Base-by-base conservation (phyloP, 2,797 vertebrate genomes). In the Buceros bicornis region DNA sequence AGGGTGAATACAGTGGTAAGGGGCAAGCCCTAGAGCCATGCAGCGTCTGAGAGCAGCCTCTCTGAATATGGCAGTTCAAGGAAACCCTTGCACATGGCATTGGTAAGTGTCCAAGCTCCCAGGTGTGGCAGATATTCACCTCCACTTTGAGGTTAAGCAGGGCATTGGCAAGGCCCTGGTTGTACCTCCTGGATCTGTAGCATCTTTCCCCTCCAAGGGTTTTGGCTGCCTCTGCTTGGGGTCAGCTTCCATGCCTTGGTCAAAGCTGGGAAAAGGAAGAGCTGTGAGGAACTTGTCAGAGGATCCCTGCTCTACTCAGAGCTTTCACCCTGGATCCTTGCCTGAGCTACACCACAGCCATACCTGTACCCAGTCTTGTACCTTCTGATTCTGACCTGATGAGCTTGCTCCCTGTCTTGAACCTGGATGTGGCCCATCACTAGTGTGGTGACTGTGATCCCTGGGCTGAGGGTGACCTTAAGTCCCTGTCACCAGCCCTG, bases 401-500 rank as follows among this genome's bases (percentile, higher is more conserved):
- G 7, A 60, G 6, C 35, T 70, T 42, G 6, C 6, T 56, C 65
- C 79, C 73, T 74, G 17, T 6, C 13, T 87, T 76, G 24, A 60
- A 18, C 10, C 15, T 53, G 13, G 14, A 42, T 17, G 29, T 47
- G 11, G 7, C 8, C n/a, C 14, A 47, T 42, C n/a, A 16, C 21
- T 16, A 31, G 17, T 61, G 43, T 16, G 28, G 17, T 61, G 43
- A 13, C 26, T 40, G 33, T 26, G 29, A 28, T 40, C 8, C 43
- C 21, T 31, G 18, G 29, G 26, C n/a, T 82, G 24, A 51, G 22
- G 10, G 24, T 58, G 56, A 62, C 19, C 35, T 47, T 2, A 0
- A 0, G 6, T 56, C 1, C 6, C n/a, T 35, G 15, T 8, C 0
- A 0, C 24, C 21, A 62, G 29, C 17, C 10, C 48, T 60, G 24